These are phyloP conservation scores for Barnardius zonarius DNA, from an alignment of 2,113 vertebrate species.

Conservation along the genomic window DNA sequence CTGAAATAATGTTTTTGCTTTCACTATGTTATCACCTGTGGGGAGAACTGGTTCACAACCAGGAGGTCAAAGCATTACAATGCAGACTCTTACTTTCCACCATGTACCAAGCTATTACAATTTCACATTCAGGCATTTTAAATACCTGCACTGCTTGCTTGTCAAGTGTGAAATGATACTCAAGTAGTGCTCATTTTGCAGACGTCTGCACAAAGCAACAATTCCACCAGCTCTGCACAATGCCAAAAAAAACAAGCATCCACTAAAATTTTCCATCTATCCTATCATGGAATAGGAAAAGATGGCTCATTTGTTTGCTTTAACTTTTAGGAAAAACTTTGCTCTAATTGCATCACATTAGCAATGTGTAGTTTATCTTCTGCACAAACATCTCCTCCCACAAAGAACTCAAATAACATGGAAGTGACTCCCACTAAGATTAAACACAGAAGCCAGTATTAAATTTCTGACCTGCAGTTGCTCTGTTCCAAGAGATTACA, in stretches of 20 bases:
- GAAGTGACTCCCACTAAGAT: constrained; percentile 7
- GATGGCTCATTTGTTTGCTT: constrained; percentile 19
- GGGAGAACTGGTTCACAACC: neutral
- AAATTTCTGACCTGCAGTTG: neutral
- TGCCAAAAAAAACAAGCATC: neutral
- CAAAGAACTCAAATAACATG: neutral
- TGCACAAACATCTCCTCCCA: constrained; percentile 51
- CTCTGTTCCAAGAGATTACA: neutral
- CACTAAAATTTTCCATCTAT: neutral
- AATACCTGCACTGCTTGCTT: neutral
- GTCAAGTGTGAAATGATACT: neutral
- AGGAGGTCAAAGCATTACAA: neutral
- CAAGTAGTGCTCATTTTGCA: neutral
- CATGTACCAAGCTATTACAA: neutral
- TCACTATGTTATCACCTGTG: neutral
- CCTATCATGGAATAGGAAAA: neutral
- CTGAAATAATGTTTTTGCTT: neutral
- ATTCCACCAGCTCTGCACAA: neutral
- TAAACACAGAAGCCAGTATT: constrained; percentile 2
- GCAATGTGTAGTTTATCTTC: constrained; percentile 26
- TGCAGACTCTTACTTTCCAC: neutral
- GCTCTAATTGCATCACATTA: constrained; percentile 23
- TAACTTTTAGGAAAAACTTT: constrained; percentile 23
- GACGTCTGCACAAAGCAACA: neutral
- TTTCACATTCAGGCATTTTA: neutral